phyloP scores from a whole-genome alignment of 2,113 vertebrate genomes.

The Tylochromis polylepis region DNA sequence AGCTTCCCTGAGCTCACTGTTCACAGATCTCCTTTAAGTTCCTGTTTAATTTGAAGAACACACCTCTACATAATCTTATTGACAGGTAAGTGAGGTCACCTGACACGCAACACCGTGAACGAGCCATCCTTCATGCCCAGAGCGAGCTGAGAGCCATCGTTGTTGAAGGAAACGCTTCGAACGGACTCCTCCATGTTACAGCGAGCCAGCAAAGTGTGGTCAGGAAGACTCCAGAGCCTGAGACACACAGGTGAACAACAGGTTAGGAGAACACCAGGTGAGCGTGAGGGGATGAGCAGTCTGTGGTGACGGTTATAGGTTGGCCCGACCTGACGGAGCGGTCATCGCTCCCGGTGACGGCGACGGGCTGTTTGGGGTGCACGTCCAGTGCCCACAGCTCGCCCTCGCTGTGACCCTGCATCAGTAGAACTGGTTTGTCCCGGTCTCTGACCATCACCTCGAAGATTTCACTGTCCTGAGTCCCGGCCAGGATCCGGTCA shows the following conservation, averaged over 20 bases:
- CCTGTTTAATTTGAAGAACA: background rate
- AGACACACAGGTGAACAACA: background rate
- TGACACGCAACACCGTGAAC: slow-evolving; percentile 94
- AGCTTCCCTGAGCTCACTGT: background rate
- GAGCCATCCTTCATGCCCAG: slow-evolving; percentile 98
- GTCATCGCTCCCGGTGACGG: slow-evolving; percentile 92
- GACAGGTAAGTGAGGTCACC: slow-evolving; percentile 58
- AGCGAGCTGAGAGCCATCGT: slow-evolving; percentile 90
- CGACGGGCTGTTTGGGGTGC: slow-evolving; percentile 92
- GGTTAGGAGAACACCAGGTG: background rate
- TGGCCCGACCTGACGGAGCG: slow-evolving; percentile 80
- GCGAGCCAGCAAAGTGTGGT: slow-evolving; percentile 91
- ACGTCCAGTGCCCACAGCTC: slow-evolving; percentile 94
- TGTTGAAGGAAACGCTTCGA: slow-evolving; percentile 89
- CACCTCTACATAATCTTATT: background rate
- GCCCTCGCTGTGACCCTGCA: slow-evolving; percentile 96
- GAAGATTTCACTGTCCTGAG: slow-evolving; percentile 97
- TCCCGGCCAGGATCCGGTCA: slow-evolving; percentile 89
- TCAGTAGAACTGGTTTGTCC: slow-evolving; percentile 91
- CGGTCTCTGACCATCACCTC: slow-evolving; percentile 94
- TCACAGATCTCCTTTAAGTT: background rate
- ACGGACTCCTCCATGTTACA: slow-evolving; percentile 97
- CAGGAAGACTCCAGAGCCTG: slow-evolving; percentile 92
- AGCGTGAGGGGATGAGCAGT: background rate
- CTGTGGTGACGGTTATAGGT: background rate